Evolutionary conservation across 2,888 invertebrate species (phyloP), one percentile per base, ranked within the genome.

Genomic region (Melanchra persicariae): DNA sequence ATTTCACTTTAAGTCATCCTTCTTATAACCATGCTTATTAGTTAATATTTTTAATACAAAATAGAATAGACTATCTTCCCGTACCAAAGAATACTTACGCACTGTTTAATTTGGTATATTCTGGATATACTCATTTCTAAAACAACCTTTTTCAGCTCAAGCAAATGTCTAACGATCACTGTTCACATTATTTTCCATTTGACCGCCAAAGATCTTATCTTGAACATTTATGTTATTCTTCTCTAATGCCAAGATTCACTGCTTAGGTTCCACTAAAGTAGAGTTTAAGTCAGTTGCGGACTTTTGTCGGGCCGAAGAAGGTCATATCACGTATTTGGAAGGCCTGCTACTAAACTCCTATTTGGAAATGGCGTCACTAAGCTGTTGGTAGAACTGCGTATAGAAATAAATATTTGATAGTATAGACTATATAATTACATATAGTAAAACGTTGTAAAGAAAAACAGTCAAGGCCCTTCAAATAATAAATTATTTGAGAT

Each of bases 211-310:
- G 62, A 52, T 55, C 59, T 70, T 65, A 76, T 79, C 72, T 58
- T 26, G 59, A 70, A 76, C 62, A 68, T 68, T 59, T 64, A 70
- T 54, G 52, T 67, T 64, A 64, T 68, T 72, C 59, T 10, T 10
- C 34, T 30, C 17, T 73, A 68, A 83, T 26, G 17, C 69, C 62
- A 19, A 70, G 70, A 81, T 80, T 81, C 70, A 83, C 73, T 76
- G 72, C 60, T 66, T 60, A 60, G 47, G 57, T 51, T 40, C 65
- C 10, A 73, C 67, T 70, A 54, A 82, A 82, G 45, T 71, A 61
- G 24, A 71, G 40, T 64, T 61, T 70, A 70, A 81, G 59, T 70
- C 47, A 45, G 43, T 54, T 57, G 8, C 52, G 55, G 58, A 30
- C 54, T 55, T 65, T 17, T 63, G 61, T 55, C 47, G 59, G 71